Conservation (phyloP, 2,888 invertebrate species). For the Andrena haemorrhoa region DNA sequence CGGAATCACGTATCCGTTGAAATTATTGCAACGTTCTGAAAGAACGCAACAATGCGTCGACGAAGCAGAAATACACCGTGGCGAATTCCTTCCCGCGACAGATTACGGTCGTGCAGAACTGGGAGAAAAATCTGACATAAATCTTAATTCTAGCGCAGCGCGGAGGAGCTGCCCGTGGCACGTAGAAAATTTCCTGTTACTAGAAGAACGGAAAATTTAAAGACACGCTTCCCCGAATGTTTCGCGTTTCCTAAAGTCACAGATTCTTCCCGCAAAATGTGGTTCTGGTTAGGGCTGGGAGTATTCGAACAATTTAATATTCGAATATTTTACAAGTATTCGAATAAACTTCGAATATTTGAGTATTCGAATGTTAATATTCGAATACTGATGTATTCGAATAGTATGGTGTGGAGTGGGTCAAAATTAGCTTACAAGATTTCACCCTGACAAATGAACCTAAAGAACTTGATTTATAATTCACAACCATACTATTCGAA, state of each 20-base stretch:
- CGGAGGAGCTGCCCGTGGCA: conserved; percentile 25
- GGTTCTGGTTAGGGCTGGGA: no score
- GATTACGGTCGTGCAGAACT: conserved; percentile 12
- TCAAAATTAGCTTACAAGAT: no score
- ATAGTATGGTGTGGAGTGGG: no score
- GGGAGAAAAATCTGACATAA: conserved; percentile 37
- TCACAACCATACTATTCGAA: no score
- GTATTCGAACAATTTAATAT: no score
- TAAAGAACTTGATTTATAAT: no score
- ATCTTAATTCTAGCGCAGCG: conserved; percentile 47
- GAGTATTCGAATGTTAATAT: no score
- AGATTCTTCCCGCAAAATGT: conserved; percentile 4
- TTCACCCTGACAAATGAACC: no score
- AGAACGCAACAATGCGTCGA: not conserved
- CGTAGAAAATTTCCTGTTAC: conserved; percentile 57
- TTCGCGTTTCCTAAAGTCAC: conserved; percentile 30
- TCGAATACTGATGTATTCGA: no score
- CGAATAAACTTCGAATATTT: no score
- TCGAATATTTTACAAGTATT: no score
- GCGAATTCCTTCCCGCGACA: conserved; percentile 10
- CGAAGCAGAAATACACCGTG: not conserved
- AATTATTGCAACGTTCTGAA: not conserved
- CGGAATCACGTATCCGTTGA: not conserved
- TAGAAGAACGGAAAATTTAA: conserved; percentile 43
- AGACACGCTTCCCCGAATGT: conserved; percentile 24